Base-by-base conservation (phyloP, 2,797 vertebrate genomes). In the Ceyx erithaca region DNA sequence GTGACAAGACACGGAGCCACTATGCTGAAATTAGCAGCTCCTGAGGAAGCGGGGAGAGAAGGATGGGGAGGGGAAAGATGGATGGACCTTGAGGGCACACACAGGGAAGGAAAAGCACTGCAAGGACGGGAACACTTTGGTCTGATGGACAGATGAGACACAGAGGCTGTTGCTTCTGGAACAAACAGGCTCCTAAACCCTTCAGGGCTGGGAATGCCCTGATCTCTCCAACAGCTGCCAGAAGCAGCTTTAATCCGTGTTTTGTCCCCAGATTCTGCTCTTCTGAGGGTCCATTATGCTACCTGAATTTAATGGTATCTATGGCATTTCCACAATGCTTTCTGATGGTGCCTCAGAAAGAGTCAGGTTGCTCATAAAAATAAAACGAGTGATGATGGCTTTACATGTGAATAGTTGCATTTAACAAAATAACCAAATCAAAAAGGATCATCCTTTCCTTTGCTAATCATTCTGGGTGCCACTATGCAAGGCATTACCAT, bases 281-380 rank as follows among this genome's bases (percentile, higher is more conserved):
- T 90, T 80, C 61, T 1, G 6, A 92, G 64, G 80, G 66, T 51
- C 91, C 51, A 16, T 71, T 68, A 67, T 23, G 83, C 40, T 71
- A 70, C 72, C 75, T 95, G 85, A 48, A 68, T 85, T 80, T 79
- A 91, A 90, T 8, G 4, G 78, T 61, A 89, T 91, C 79, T 72
- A 70, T 73, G 90, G 79, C 77, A 90, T 88, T 95, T 80, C 52
- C 73, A 91, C 55, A 72, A 69, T 40, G 55, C 85, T 73, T 89
- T 80, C 91, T 83, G 89, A 52, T 5, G 85, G 62, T 67, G 63
- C 54, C 1, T 0, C 33, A 78, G 66, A 54, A 75, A 43, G 68
- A 93, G 55, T 77, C 55, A 33, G 21, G 63, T 69, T 72, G 37
- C 28, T 93, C 80, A 89, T 35, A 80, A 95, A 92, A 91, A 26